Evolutionary conservation across 2,113 vertebrate species (phyloP), one percentile per base, ranked within the genome.

Genomic region (Oryzias melastigma): DNA sequence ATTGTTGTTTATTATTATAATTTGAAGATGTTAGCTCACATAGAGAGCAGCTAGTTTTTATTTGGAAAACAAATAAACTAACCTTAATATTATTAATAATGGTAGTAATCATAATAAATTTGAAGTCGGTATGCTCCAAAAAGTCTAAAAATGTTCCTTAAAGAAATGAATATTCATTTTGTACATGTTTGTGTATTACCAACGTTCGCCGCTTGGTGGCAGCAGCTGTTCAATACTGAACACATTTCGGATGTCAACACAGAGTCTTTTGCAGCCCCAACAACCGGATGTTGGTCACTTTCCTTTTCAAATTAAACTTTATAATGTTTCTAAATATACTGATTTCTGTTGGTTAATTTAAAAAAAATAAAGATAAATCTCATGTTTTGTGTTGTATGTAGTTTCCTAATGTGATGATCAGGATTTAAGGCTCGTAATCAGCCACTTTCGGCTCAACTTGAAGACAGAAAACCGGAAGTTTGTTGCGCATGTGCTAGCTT

Each of bases 391-490:
- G 27, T 10, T 35, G 7, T 8, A 35, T 35, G 10, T 8, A 3
- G 3, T 35, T 35, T 12, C 3, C 12, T 12, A 35, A 8, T 35
- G 35, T 35, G 3, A 12, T 35, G 3, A 10, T 12, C 8, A 35
- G 35, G 10, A 35, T 35, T 13, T 13, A 12, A 1, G 3, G 35
- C 35, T 35, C 35, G 2, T 19, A 47, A 47, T 19, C 16, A 4
- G 3, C n/a, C n/a, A 43, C 7, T n/a, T 12, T 2, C 0, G 0
- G 3, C 43, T 15, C 0, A 55, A 54, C 51, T 53, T 57, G 65
- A 60, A 65, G 46, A 6, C n/a, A 0, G 6, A 35, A 0, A 15
- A 35, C 18, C 70, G 80, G 80, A 81, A 58, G 50, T 8, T 5
- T 1, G 7, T 44, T 19, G 46, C 12, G 16, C 22, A 2, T 0